Evolutionary conservation across 2,888 invertebrate species (phyloP).

Genomic region (Drosophila histrio): DNA sequence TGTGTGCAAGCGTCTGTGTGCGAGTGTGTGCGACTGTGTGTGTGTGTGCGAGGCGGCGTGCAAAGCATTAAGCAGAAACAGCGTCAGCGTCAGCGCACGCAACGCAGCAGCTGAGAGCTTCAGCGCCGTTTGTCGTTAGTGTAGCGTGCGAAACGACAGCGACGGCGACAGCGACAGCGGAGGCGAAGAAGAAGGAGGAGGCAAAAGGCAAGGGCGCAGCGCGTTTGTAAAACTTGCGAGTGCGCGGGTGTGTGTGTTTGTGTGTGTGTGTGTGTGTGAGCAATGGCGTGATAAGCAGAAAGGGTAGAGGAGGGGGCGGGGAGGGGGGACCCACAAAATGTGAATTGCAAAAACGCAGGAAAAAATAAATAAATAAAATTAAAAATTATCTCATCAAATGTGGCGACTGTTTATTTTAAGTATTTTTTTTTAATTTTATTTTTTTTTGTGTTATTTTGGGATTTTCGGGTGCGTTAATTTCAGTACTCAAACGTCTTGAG

Average conservation of each 20-base stretch:
- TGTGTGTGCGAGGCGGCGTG: slow-evolving; percentile 44
- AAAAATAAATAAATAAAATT: slow-evolving; percentile 64
- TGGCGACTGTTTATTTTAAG: slow-evolving; percentile 53
- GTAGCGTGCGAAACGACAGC: slow-evolving; percentile 57
- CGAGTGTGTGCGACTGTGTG: slow-evolving; percentile 22
- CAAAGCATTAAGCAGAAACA: slow-evolving; percentile 61
- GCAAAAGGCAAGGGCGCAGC: slow-evolving; percentile 49
- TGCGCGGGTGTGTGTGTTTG: slow-evolving; percentile 38
- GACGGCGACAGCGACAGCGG: slow-evolving; percentile 10
- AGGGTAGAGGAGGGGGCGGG: not conserved
- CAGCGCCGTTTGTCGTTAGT: slow-evolving; percentile 57
- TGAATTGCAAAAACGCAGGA: slow-evolving; percentile 71
- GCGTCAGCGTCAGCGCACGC: slow-evolving; percentile 57
- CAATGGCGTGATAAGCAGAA: slow-evolving; percentile 7
- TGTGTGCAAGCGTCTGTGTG: slow-evolving; percentile 29
- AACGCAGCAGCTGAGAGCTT: slow-evolving; percentile 60
- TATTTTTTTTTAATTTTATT: slow-evolving; percentile 7
- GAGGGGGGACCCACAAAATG: slow-evolving; percentile 29
- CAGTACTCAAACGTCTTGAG: slow-evolving; percentile 5
- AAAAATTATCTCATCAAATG: slow-evolving; percentile 73
- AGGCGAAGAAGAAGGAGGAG: slow-evolving; percentile 2
- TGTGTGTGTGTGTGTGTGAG: slow-evolving; percentile 3
- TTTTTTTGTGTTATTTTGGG: slow-evolving; percentile 5
- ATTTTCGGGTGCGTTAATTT: slow-evolving; percentile 41
- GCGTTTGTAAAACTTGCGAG: slow-evolving; percentile 41